Evolutionary conservation across 2,797 vertebrate species (phyloP).

Genomic region (Pristis pectinata): DNA sequence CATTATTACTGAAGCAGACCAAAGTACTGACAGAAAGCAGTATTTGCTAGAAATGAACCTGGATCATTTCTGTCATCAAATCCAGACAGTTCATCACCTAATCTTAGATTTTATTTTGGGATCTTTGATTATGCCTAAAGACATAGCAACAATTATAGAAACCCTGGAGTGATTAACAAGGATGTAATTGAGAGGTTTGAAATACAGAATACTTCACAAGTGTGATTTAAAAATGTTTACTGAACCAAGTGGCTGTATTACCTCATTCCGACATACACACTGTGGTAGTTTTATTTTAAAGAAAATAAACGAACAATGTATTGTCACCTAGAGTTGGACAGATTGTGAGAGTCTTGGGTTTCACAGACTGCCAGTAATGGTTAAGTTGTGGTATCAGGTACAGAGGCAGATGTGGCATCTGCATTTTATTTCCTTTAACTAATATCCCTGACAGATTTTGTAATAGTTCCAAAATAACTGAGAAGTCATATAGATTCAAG

Average conservation of each 20-base stretch:
- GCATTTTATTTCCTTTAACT: background rate
- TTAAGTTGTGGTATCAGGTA: background rate
- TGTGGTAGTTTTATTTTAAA: background rate
- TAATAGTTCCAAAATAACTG: background rate
- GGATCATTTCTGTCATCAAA: background rate
- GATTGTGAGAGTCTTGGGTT: background rate
- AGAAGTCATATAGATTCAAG: background rate
- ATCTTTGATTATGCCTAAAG: background rate
- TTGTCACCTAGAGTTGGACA: background rate
- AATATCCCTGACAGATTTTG: background rate
- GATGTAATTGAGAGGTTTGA: conserved; percentile 3
- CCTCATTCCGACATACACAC: background rate
- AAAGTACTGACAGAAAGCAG: background rate
- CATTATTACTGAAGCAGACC: background rate
- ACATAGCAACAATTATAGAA: background rate
- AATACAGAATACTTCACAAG: background rate
- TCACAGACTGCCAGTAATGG: background rate
- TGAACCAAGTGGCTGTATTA: background rate
- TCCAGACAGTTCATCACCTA: background rate
- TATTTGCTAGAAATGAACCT: background rate
- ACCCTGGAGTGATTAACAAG: background rate
- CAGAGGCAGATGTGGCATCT: background rate
- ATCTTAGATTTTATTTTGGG: background rate
- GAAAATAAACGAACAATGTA: background rate
- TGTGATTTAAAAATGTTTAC: background rate